A percentile compares a stretch with the other conserved stretches of the same genome.
Conservation (phyloP, 2,113 vertebrate genomes). For the Progne subis region DNA sequence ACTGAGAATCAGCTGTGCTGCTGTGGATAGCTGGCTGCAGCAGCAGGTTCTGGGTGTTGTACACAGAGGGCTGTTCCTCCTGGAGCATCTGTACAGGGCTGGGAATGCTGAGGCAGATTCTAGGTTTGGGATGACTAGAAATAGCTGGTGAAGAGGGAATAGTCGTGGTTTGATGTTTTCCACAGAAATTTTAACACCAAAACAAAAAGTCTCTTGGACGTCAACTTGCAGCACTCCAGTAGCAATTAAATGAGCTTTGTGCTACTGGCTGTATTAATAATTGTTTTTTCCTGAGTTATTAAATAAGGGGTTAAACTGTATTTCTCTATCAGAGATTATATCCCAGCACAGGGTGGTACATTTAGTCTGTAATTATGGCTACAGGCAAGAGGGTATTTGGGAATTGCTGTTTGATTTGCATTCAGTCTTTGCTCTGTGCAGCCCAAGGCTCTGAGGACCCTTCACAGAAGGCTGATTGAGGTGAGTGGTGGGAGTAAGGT, state of each 20-base stretch:
- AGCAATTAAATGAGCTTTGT: not conserved
- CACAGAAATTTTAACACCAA: not conserved
- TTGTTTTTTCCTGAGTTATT: not conserved
- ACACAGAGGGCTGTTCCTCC: not conserved
- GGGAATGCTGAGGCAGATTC: not conserved
- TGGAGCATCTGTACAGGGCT: not conserved
- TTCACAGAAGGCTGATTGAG: not conserved
- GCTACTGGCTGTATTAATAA: not conserved
- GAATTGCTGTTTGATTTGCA: not conserved
- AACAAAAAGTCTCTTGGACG: not conserved
- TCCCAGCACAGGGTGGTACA: rapidly evolving
- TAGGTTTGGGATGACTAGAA: not conserved
- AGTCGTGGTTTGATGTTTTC: not conserved
- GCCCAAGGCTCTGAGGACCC: not conserved
- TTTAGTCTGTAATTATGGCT: not conserved
- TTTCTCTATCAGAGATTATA: not conserved
- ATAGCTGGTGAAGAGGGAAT: not conserved
- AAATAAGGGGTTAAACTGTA: not conserved
- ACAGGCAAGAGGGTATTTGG: not conserved
- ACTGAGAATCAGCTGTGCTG: not conserved
- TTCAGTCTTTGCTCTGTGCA: not conserved
- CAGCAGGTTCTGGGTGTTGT: not conserved
- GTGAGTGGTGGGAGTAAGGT: not conserved
- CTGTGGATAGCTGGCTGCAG: not conserved
- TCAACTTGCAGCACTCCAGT: not conserved